Base-by-base conservation (phyloP, 2,888 invertebrate species). In the Lymantria dispar region DNA sequence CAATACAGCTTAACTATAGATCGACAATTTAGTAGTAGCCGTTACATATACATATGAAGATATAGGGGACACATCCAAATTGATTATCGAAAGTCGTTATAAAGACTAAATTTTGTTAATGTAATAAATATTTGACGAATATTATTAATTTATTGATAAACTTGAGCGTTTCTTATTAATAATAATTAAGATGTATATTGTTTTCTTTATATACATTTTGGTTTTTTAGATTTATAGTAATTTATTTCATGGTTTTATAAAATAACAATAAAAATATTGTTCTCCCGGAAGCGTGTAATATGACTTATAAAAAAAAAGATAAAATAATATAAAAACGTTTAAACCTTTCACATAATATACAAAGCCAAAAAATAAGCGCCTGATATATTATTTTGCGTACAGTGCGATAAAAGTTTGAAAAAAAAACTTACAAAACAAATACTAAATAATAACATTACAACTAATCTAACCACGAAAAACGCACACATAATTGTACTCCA, bases 381-480 rank as follows among this genome's bases (percentile, higher is more conserved):
- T 15, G 45, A 57, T 48, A 52, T 60, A 57, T 56, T 48, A 62
- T 56, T 52, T 56, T 50, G 48, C 48, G 54, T 48, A 52, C 36
- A 50, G 48, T 54, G 54, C 42, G 38, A 38, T 45, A 48, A 43
- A 78, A 76, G 61, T 68, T 63, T 70, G 68, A 74, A 75, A 51
- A 15, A 12, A 22, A 22, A 22, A 22, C 22, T 5, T 45, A 60
- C 45, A 42, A 76, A 69, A 68, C 62, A 65, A 63, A 67, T 47
- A 47, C 58, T 49, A 52, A 56, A 58, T 56, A 50, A 51, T 64
- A 71, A 60, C 71, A 72, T 70, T 72, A 70, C 69, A 63, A 60
- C 71, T 78, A 75, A 60, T 71, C 62, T 76, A 75, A 79, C 62
- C 74, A 74, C 77, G 81, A 83, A 76, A 76, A 82, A 82, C 79